These are phyloP conservation scores for Crypturellus tataupa DNA, from an alignment of 2,797 vertebrate genomes.

Conservation along the genomic window DNA sequence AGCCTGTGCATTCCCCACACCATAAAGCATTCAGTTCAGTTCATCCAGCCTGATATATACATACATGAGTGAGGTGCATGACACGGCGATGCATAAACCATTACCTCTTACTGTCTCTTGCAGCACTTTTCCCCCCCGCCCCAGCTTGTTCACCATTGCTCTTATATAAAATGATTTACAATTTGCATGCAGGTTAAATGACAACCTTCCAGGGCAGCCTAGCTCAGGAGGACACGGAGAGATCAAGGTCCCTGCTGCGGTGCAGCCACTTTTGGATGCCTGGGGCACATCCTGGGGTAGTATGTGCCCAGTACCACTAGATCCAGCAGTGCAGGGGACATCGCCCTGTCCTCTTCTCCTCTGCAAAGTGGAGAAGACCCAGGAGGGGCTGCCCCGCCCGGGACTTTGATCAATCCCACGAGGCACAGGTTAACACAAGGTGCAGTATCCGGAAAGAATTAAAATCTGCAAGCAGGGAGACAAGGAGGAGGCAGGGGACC, in stretches of 20 bases:
- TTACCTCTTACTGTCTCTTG: background rate
- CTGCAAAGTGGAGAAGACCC: background rate
- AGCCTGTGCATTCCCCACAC: background rate
- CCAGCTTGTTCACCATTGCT: background rate
- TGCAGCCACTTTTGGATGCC: background rate
- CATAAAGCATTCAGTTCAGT: background rate
- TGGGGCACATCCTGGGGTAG: background rate
- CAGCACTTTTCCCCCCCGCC: background rate
- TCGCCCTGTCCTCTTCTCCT: background rate
- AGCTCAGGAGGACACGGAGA: background rate
- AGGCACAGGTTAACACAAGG: fast-evolving
- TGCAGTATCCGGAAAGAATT: background rate
- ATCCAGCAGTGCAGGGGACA: fast-evolving
- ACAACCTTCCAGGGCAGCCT: background rate
- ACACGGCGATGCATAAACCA: background rate
- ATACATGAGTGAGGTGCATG: background rate
- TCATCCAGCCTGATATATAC: background rate
- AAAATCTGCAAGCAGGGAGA: background rate
- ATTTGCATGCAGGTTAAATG: background rate
- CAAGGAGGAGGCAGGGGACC: background rate
- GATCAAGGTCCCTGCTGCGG: background rate
- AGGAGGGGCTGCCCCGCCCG: background rate
- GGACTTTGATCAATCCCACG: background rate
- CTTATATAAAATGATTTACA: background rate
- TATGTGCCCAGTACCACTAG: background rate